These are phyloP conservation scores for Mesodorylaimus sp. DNA, from an alignment of 2,888 invertebrate genomes.

Conservation along the genomic window DNA sequence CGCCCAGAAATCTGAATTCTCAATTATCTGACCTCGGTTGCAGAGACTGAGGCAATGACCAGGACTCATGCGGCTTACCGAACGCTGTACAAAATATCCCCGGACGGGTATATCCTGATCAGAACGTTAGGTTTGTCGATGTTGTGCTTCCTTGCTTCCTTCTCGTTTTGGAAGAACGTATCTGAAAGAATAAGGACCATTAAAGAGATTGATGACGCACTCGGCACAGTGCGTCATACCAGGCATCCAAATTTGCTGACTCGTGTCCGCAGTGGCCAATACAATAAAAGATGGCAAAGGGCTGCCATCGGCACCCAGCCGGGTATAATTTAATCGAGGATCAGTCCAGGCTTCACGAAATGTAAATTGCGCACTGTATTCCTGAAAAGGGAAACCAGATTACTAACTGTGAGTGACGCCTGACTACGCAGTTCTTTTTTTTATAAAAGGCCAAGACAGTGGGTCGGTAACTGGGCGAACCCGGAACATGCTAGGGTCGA, in stretches of 20 bases:
- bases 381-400: slow-evolving; percentile 11
- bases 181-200: slow-evolving; percentile 1
- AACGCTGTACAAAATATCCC: slow-evolving; percentile 50
- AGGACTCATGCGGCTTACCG: too few species aligned
- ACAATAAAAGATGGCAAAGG: slow-evolving; percentile 12
- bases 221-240: too few species aligned
- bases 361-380: slow-evolving; percentile 15
- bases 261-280: slow-evolving; percentile 9
- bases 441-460: too few species aligned
- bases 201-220: slow-evolving; percentile 6
- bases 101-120: slow-evolving; percentile 82
- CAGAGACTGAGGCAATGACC: too few species aligned
- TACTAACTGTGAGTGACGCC: background rate
- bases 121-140: slow-evolving; percentile 49
- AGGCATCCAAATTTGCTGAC: slow-evolving; percentile 20
- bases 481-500: too few species aligned
- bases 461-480: too few species aligned
- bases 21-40: too few species aligned
- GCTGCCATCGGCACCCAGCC: slow-evolving; percentile 11
- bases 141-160: slow-evolving; percentile 18
- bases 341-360: slow-evolving; percentile 14
- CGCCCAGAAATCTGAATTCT: too few species aligned
- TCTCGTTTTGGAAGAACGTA: slow-evolving; percentile 13
- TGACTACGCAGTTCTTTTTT: background rate
- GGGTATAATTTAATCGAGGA: slow-evolving; percentile 11